These are phyloP conservation scores for Tetanocera ferruginea DNA, from an alignment of 2,888 invertebrate species.

Conservation along the genomic window DNA sequence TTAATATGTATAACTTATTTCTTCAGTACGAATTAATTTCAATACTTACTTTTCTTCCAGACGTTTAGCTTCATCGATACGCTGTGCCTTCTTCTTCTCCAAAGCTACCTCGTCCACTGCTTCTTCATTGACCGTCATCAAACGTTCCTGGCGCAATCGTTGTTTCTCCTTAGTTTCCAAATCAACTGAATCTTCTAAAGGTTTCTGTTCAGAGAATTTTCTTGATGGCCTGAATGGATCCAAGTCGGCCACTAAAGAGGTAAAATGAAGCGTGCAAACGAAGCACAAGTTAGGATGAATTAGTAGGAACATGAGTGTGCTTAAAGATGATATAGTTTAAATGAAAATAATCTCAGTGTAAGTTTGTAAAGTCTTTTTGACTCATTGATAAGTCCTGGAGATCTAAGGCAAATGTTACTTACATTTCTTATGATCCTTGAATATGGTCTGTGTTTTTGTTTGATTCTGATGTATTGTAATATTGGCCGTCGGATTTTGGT, in stretches of 20 bases:
- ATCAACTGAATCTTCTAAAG: constrained; percentile 73
- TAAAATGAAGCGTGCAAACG: constrained; percentile 24
- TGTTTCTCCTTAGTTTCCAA: constrained; percentile 76
- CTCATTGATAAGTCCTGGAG: neutral
- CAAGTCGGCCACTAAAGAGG: constrained; percentile 72
- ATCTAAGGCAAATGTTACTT: constrained; percentile 30
- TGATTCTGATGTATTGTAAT: constrained; percentile 17
- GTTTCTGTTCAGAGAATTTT: constrained; percentile 75
- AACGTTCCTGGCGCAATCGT: constrained; percentile 75
- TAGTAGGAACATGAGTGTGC: constrained; percentile 18
- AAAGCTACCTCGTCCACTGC: constrained; percentile 62
- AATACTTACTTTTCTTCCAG: constrained; percentile 67
- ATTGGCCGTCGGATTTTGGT: neutral
- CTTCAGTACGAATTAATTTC: neutral
- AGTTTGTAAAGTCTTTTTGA: neutral
- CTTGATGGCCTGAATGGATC: constrained; percentile 79
- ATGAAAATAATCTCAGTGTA: constrained; percentile 34
- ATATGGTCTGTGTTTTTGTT: constrained; percentile 8
- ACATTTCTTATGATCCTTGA: constrained; percentile 31
- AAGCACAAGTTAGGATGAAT: constrained; percentile 34
- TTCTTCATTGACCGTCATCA: constrained; percentile 72
- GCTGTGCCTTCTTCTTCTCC: constrained; percentile 73
- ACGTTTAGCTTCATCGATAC: constrained; percentile 71
- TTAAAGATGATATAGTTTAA: constrained; percentile 37
- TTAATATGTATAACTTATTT: constrained; percentile 11